Conservation (phyloP, 2,113 vertebrate species). For the Varanus komodoensis region DNA sequence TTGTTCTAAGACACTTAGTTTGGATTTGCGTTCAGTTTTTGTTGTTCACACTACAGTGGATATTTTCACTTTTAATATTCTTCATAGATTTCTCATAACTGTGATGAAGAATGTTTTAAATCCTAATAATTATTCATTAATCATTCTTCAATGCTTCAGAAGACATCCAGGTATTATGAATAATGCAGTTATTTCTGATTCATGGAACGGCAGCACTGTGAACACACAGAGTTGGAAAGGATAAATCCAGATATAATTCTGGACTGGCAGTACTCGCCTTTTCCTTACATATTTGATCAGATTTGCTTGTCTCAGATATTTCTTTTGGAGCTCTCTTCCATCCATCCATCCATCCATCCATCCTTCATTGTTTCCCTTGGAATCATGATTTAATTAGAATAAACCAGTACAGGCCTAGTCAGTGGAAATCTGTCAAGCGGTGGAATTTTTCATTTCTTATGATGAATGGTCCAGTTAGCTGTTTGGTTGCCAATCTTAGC, state of each 20-base stretch:
- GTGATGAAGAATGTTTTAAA: not conserved
- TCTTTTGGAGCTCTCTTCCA: not conserved
- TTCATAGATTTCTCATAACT: not conserved
- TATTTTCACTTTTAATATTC: not conserved
- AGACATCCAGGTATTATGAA: not conserved
- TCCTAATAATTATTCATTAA: not conserved
- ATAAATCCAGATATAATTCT: not conserved
- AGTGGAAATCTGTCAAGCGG: too few species aligned
- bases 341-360: not conserved
- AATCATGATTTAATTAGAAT: not conserved
- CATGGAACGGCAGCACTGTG: not conserved
- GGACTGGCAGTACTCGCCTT: not conserved
- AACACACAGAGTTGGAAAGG: not conserved
- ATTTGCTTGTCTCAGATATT: not conserved
- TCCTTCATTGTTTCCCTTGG: not conserved
- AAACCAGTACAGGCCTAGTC: too few species aligned
- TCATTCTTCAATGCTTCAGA: not conserved
- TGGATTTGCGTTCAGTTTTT: not conserved
- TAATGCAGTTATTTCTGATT: not conserved
- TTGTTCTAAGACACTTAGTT: not conserved
- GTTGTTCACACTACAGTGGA: not conserved
- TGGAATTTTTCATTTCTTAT: too few species aligned
- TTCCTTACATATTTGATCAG: not conserved
- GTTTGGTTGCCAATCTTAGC: not conserved
- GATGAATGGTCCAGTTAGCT: not conserved